phyloP scores from a whole-genome alignment of 2,797 vertebrate genomes.

The Sebastes kiyomatsui region DNA sequence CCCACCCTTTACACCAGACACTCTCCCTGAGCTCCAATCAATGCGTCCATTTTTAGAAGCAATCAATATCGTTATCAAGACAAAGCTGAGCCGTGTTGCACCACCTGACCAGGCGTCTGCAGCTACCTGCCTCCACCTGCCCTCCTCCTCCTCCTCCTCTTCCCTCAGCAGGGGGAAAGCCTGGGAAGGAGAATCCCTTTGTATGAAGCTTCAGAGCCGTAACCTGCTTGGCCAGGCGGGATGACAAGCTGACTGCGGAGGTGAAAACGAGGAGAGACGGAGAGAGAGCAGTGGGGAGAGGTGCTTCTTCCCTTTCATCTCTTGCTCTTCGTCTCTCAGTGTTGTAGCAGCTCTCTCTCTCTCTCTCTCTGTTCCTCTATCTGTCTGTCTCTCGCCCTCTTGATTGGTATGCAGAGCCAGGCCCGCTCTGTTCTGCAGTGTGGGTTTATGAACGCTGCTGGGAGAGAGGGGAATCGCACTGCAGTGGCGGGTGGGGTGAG shows the following conservation, averaged over 20 bases:
- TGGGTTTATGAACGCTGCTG: conserved; percentile 75
- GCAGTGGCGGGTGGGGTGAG: conserved; percentile 65
- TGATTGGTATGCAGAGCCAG: conserved; percentile 81
- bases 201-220: conserved; percentile 57
- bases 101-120: conserved; percentile 42
- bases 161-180: conserved; percentile 64
- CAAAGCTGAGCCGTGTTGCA: conserved; percentile 25
- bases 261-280: conserved; percentile 32
- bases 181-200: conserved; percentile 77
- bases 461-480: conserved; percentile 67
- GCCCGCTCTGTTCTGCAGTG: conserved; percentile 80
- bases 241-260: conserved; percentile 68
- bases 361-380: not conserved
- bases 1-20: conserved; percentile 12
- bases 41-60: conserved; percentile 66
- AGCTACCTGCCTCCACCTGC: conserved; percentile 1
- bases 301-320: conserved; percentile 45
- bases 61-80: conserved; percentile 59
- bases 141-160: not conserved
- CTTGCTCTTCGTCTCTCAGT: conserved; percentile 11
- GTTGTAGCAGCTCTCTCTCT: conserved; percentile 15
- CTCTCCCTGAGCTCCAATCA: conserved; percentile 48
- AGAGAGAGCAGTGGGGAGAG: not conserved
- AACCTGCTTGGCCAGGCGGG: conserved; percentile 42
- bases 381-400: conserved; percentile 18